Evolutionary conservation across 2,888 invertebrate genomes (phyloP).

Genomic region (Holacanthella duospinosa): DNA sequence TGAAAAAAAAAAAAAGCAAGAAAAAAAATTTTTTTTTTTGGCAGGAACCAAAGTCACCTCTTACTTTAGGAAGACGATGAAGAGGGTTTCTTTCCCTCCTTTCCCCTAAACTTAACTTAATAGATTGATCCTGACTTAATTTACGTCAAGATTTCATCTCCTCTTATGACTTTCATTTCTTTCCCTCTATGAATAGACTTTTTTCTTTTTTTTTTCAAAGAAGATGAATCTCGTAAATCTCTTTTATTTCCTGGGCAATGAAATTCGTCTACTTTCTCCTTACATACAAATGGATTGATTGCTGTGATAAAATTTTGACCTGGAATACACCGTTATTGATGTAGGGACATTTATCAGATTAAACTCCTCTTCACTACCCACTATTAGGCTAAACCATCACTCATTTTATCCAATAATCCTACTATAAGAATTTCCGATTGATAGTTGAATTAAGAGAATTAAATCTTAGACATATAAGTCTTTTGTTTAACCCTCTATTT

Average conservation of each 20-base stretch:
- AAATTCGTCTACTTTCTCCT: neutral
- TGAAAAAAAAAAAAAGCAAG: neutral
- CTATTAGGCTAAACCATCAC: neutral
- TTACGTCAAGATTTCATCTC: conserved; percentile 3
- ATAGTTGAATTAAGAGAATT: too few species aligned
- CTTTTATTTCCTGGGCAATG: conserved; percentile 1
- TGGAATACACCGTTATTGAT: conserved; percentile 1
- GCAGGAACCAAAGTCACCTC: too few species aligned
- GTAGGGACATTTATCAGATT: neutral
- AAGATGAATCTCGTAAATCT: conserved; percentile 2
- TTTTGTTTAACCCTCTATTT: too few species aligned
- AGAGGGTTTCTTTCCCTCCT: neutral
- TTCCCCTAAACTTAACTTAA: neutral
- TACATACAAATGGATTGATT: conserved; percentile 7
- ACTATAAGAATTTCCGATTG: too few species aligned
- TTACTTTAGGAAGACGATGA: neutral
- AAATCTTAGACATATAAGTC: too few species aligned
- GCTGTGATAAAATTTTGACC: conserved; percentile 9
- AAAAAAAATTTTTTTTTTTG: neutral
- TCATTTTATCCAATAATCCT: too few species aligned
- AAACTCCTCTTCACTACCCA: neutral
- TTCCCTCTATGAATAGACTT: neutral
- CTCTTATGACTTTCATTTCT: conserved; percentile 5
- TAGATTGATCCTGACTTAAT: conserved; percentile 6
- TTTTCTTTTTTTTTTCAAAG: neutral